Base-by-base conservation (phyloP, 2,888 invertebrate genomes). In the Melangyna quadrimaculata region DNA sequence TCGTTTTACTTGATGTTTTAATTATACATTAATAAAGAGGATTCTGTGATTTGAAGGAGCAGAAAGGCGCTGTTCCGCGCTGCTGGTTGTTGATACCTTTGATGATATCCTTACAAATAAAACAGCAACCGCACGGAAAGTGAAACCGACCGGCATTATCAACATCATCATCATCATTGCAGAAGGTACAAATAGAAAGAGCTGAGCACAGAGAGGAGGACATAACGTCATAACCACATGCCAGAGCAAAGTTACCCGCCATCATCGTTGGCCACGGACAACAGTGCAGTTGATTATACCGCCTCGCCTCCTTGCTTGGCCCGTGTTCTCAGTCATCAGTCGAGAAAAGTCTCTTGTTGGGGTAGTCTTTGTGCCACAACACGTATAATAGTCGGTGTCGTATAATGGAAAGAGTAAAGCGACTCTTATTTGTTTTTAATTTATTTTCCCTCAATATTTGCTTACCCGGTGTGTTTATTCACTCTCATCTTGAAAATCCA, bases 361-460 rank as follows among this genome's bases (percentile, higher is more conserved):
- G 43, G 73, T 35, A 40, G 61, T 61, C 37, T 40, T 51, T 59
- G 40, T 32, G 19, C 19, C 51, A 32, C 35, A n/a, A 32, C 24
- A 51, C 57, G 17, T 14, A n/a, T n/a, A n/a, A n/a, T n/a, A 10
- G 14, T 35, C 37, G 37, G 48, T 0, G 43, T 29, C 24, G 4
- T n/a, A 45, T 19, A 51, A 24, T 12, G 32, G 45, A 63, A 67
- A 17, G 72, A 82, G 48, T 67, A 32, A 51, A 69, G 70, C 79
- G 22, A 71, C 63, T 77, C 61, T 27, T 86, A 86, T 86, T 86
- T 86, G 86, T 65, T 86, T 86, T 86, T 86, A 86, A 86, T 86
- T 86, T 86, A 86, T 86, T 81, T 86, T 86, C 81, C 81, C 81
- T 73, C 86, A 86, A 86, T 86, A 86, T 86, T 86, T 86, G 86